A percentile compares a stretch with the other conserved stretches of the same genome.
phyloP scores from a whole-genome alignment of 1,140 invertebrate genomes.

The Lepidurus arcticus region DNA sequence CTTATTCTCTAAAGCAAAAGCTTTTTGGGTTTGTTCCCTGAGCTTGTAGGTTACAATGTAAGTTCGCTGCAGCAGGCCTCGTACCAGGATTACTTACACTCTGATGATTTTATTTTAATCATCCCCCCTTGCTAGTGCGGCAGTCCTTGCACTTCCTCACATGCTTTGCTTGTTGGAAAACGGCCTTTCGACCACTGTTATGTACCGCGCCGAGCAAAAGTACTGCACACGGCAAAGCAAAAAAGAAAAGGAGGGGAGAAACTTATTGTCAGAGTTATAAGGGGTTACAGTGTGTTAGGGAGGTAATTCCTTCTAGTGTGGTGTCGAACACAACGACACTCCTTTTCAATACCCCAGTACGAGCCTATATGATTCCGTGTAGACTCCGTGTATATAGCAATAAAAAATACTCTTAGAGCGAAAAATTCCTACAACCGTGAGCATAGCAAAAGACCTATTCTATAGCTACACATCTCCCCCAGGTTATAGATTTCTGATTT shows the following conservation, averaged over 20 bases:
- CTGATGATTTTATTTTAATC: conserved; percentile 34
- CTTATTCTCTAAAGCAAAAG: background rate
- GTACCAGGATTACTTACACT: conserved; percentile 32
- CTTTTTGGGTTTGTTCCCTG: background rate
- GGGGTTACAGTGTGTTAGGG: background rate
- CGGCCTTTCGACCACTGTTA: conserved; percentile 19
- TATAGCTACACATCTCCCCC: too few relatives aligned
- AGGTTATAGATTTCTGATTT: too few relatives aligned
- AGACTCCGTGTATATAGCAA: background rate
- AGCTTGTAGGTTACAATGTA: conserved; percentile 18
- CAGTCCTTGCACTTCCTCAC: background rate
- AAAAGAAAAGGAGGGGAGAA: conserved; percentile 5
- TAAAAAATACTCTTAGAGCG: background rate
- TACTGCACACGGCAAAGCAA: background rate
- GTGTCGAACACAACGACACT: background rate
- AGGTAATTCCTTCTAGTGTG: background rate
- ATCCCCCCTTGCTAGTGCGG: conserved; percentile 20
- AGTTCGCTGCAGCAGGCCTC: background rate
- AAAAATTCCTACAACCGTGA: background rate
- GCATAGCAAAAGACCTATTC: too few relatives aligned
- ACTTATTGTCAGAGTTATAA: conserved; percentile 12
- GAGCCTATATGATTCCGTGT: background rate
- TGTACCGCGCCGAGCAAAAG: background rate
- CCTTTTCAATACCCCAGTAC: conserved; percentile 2
- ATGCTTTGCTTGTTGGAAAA: conserved; percentile 10